Base-by-base conservation (phyloP, 2,888 invertebrate genomes). In the Pristionchus arcanus region DNA sequence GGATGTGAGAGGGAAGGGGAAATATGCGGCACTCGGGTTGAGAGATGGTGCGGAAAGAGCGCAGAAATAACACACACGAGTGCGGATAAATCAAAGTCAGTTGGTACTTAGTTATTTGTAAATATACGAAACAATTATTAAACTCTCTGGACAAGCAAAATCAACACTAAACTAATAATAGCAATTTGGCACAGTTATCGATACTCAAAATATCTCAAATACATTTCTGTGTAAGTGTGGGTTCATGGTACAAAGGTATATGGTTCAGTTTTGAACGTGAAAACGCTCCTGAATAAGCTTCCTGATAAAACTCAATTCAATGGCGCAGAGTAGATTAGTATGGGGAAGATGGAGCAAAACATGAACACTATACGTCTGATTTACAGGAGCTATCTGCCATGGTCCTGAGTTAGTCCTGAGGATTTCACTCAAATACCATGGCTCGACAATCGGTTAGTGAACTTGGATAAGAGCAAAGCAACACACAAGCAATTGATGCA, bases 291-390 rank as follows among this genome's bases (percentile, higher is more conserved):
- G 49, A 49, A 53, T 9, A 21, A 0, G 49, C 42, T 16, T 42
- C 81, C 49, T 49, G 81, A 49, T 7, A 13, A 28, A 53, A 49
- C 42, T 49, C 42, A 28, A n/a, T n/a, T 19, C 49, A 81, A 42
- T 49, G 81, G 81, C 49, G 0, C 28, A n/a, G 81, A n/a, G 42
- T 49, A 49, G 37, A 19, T n/a, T 42, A 77, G 28, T 49, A 53
- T n/a, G 49, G 34, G 21, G 81, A n/a, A 42, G 77, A 9, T 7
- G 28, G 34, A 28, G 4, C 25, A 42, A 81, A 53, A 53, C 81
- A 81, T 81, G 81, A 81, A 81, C 81, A 81, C 81, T 81, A 81
- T 13, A 34, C 74, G 74, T 21, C n/a, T 81, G 81, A 74, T 74
- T 74, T 74, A 74, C 81, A 81, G 15, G 37, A 53, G 28, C 49